Evolutionary conservation across 2,113 vertebrate genomes (phyloP), one percentile per base, ranked within the genome.

Genomic region (Planiliza haematocheilus): DNA sequence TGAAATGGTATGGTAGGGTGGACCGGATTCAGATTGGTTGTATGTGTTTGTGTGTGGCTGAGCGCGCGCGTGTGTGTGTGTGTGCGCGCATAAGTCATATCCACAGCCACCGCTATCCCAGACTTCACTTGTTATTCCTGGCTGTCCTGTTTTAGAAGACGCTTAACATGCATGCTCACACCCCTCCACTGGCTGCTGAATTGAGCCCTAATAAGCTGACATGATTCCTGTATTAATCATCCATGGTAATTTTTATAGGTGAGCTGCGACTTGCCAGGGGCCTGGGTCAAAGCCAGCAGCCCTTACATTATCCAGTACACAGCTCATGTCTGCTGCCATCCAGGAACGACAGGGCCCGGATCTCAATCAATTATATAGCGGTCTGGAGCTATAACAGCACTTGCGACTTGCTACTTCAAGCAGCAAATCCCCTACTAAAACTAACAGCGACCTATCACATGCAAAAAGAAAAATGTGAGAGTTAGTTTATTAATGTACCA

Each of bases 341-440:
- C 68, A 66, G 20, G 63, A 75, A 83, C 18, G 46, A 81, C 78
- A 76, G 34, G 43, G 50, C 48, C 71, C 14, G 51, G 69, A 77
- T 89, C 72, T 77, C 84, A 81, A 88, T 86, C 88, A 89, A 86
- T 88, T 90, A 81, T 77, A 80, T 7, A 48, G 63, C 70, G 21
- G 48, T 75, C 43, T 61, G 53, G 72, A 42, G 67, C 48, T 62
- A 30, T 72, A 79, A 74, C 69, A 38, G 69, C 50, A 37, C 71
- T 75, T 63, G 70, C 74, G 74, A 61, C 84, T 84, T 84, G 75
- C 88, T 71, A 84, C 67, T 80, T 88, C 77, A 81, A 83, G 85
- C 74, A 84, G 83, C 70, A 88, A 90, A 90, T 89, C 78, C 84
- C 56, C 57, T 42, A 81, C 82, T 86, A 89, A 93, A 90, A 86